Base-by-base conservation (phyloP, 2,113 vertebrate species). In the Empidonax traillii region DNA sequence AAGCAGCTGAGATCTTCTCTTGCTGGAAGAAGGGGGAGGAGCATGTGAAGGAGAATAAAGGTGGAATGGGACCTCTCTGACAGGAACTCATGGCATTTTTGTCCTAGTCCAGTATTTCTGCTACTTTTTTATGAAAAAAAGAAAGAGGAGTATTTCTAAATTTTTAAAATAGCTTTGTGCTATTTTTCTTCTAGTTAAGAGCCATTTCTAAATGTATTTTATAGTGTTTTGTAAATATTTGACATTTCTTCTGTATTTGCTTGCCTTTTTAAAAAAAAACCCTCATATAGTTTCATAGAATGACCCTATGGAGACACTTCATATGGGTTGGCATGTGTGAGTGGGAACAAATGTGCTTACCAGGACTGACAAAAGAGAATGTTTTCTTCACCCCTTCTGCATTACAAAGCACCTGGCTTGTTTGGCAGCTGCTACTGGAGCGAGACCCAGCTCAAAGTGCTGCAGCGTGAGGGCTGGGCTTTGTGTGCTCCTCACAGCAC, bases 161-260 rank as follows among this genome's bases (percentile, higher is more conserved):
- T 56, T 53, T 79, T 65, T 74, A 73, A 44, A 25, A 24, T 4
- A 61, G 18, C 63, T 41, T 84, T 72, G 65, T 72, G 35, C 31
- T 85, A 31, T 61, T 87, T 65, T n/a, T 63, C 52, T 23, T 56
- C 37, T 21, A 77, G 30, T 25, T 79, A 86, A 74, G 43, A 86
- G 61, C 25, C 13, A 33, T 90, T 94, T 93, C 63, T 80, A 67
- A 52, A 84, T 15, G 12, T 16, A 44, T 44, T 78, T 91, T 61
- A 23, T 84, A 86, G 58, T 37, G 35, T 39, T 96, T 77, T 80
- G 63, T 74, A 88, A 91, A 88, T 88, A 83, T 49, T 94, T 94
- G 75, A 78, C 52, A 37, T 86, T 90, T 87, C 69, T 80, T 74
- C 25, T 83, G 8, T 86, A 59, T 84, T 94, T 96, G 59, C 46